phyloP scores from a whole-genome alignment of 2,888 invertebrate genomes.

The Neoitamus cyanurus region DNA sequence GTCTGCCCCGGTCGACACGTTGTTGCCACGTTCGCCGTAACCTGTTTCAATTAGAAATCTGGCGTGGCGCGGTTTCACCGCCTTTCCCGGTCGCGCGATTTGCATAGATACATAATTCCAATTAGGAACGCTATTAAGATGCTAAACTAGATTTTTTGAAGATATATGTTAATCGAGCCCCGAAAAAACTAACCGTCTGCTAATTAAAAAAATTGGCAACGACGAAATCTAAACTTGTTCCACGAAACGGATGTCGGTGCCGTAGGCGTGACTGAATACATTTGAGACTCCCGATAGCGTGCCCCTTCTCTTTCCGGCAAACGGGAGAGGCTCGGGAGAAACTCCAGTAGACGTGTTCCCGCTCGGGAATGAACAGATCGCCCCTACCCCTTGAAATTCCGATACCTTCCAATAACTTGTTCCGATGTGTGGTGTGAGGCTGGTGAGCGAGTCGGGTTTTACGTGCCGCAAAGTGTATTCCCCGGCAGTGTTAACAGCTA shows the following conservation, averaged over 20 bases:
- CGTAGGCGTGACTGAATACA: slow-evolving; percentile 53
- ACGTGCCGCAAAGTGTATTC: slow-evolving; percentile 27
- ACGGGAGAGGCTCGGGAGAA: slow-evolving; percentile 16
- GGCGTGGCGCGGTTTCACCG: slow-evolving; percentile 10
- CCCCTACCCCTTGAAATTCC: slow-evolving; percentile 57
- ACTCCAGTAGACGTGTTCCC: neutral
- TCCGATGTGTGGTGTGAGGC: slow-evolving; percentile 1
- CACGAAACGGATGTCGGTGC: slow-evolving; percentile 74
- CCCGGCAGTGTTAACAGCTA: neutral
- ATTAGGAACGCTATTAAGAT: slow-evolving; percentile 8
- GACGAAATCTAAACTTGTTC: slow-evolving; percentile 62
- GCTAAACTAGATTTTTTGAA: slow-evolving; percentile 12
- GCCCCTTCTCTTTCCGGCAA: slow-evolving; percentile 58
- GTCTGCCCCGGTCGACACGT: slow-evolving; percentile 84
- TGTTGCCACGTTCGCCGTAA: slow-evolving; percentile 71
- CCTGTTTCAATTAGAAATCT: slow-evolving; percentile 26
- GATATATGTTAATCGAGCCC: slow-evolving; percentile 14
- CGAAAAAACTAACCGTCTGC: neutral
- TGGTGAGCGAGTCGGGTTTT: slow-evolving; percentile 4
- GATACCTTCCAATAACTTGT: slow-evolving; percentile 34
- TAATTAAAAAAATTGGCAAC: slow-evolving; percentile 67
- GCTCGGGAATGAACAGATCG: slow-evolving; percentile 56
- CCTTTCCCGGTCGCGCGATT: neutral
- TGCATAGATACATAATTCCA: slow-evolving; percentile 21
- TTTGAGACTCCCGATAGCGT: slow-evolving; percentile 11